These are phyloP conservation scores for Fulmarus glacialis DNA, from an alignment of 2,113 vertebrate species.

Conservation along the genomic window DNA sequence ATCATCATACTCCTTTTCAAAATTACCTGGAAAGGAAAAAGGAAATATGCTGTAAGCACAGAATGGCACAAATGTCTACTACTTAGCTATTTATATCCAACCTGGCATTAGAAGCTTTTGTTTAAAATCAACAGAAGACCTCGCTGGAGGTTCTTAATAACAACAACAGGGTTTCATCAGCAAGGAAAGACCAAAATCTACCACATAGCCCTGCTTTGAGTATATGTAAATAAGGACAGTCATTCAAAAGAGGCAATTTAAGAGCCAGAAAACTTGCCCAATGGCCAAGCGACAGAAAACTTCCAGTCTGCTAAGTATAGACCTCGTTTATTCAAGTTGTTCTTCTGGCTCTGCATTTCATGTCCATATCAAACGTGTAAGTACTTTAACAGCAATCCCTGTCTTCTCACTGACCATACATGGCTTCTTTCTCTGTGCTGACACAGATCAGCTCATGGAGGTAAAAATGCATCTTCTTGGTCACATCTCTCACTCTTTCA, in stretches of 20 bases:
- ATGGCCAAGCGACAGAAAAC: background rate
- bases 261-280: background rate
- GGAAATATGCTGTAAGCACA: background rate
- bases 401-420: background rate
- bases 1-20: conserved; percentile 74
- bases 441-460: background rate
- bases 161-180: background rate
- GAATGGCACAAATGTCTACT: background rate
- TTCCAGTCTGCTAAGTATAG: background rate
- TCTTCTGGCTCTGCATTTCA: background rate
- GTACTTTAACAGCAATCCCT: background rate
- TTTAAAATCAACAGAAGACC: background rate
- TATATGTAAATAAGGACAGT: background rate
- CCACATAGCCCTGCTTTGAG: background rate
- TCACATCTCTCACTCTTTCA: background rate
- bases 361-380: background rate
- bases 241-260: background rate
- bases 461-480: background rate
- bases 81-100: background rate
- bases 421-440: background rate
- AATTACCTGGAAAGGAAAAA: conserved; percentile 64
- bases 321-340: background rate
- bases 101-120: background rate
- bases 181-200: background rate
- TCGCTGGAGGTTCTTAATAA: background rate